These are phyloP conservation scores for Meiosimyza platycephala DNA, from an alignment of 2,888 invertebrate genomes.

Conservation along the genomic window DNA sequence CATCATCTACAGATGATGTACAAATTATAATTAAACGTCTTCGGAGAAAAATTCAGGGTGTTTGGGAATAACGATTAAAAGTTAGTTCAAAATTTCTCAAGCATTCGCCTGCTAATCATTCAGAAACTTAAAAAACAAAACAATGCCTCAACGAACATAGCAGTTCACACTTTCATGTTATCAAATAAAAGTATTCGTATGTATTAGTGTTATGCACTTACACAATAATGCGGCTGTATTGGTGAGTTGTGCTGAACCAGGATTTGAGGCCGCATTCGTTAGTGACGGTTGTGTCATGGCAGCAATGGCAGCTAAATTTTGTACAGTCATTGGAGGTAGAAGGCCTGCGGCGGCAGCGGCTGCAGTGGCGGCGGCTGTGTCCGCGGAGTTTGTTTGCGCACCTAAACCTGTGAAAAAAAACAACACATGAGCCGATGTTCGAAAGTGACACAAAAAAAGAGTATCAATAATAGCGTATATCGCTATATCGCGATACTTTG, in stretches of 20 bases:
- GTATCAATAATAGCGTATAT: background rate
- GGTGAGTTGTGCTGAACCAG: slow-evolving; percentile 64
- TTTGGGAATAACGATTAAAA: too few species aligned
- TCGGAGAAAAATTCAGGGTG: too few species aligned
- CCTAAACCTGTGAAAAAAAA: slow-evolving; percentile 54
- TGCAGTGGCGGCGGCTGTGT: slow-evolving; percentile 57
- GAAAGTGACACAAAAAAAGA: background rate
- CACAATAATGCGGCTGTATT: slow-evolving; percentile 67
- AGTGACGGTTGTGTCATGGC: slow-evolving; percentile 69
- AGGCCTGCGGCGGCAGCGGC: slow-evolving; percentile 68
- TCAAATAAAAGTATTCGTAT: too few species aligned
- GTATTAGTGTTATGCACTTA: slow-evolving; percentile 53
- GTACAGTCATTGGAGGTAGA: slow-evolving; percentile 86
- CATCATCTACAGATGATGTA: too few species aligned
- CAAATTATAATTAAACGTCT: too few species aligned
- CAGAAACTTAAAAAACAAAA: too few species aligned
- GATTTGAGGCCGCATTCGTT: slow-evolving; percentile 61
- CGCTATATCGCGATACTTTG: background rate
- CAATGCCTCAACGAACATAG: too few species aligned
- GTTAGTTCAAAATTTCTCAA: too few species aligned
- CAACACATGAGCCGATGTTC: slow-evolving; percentile 3
- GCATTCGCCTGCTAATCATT: too few species aligned
- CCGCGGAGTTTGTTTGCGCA: slow-evolving; percentile 61
- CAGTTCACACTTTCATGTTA: too few species aligned
- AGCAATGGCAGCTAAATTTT: slow-evolving; percentile 90